A percentile compares a stretch with the other conserved stretches of the same genome.
phyloP scores from a whole-genome alignment of 2,113 vertebrate species.

The Diphyllodes magnificus region DNA sequence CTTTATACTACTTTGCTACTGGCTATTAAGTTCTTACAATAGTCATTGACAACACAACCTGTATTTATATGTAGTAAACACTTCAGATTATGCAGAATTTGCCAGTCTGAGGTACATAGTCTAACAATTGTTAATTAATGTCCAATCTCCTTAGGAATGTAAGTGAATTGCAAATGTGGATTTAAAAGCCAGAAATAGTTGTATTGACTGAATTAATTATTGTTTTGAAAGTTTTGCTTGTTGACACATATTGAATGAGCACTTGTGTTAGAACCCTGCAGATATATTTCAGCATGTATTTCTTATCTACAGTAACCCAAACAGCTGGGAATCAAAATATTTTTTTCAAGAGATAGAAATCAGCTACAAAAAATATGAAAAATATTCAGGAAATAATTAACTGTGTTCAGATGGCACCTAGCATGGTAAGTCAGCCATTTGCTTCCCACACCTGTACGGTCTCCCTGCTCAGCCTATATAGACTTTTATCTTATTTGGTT shows the following conservation, averaged over 20 bases:
- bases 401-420: neutral
- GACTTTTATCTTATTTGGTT: neutral
- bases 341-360: neutral
- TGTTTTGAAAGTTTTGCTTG: neutral
- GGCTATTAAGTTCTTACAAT: neutral
- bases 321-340: neutral
- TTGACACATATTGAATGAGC: neutral
- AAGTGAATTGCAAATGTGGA: neutral
- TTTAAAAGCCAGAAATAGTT: neutral
- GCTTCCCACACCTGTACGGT: rapidly evolving
- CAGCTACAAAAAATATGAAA: neutral
- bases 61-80: neutral
- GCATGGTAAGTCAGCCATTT: neutral
- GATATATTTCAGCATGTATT: neutral
- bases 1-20: neutral
- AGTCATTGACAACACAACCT: neutral
- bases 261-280: neutral
- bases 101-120: neutral
- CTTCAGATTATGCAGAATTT: neutral
- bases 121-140: neutral
- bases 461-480: neutral
- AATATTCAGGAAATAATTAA: neutral
- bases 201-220: neutral
- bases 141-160: neutral
- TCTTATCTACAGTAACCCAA: neutral